Base-by-base conservation (phyloP, 2,113 vertebrate species). In the Melanerpes aurifrons region DNA sequence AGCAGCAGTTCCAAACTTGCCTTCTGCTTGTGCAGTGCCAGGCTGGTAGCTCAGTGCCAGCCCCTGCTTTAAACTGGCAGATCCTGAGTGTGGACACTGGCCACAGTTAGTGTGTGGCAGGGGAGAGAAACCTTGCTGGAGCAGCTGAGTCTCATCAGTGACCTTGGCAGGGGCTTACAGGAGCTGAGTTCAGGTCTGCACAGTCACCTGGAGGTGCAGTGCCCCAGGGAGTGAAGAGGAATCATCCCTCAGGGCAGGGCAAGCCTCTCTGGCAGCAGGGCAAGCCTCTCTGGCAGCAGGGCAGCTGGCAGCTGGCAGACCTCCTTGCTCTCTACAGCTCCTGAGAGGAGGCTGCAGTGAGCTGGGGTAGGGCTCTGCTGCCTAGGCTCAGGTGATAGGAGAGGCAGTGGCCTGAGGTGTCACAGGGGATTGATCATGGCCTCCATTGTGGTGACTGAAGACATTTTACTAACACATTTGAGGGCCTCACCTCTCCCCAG, bases 171-270 rank as follows among this genome's bases (percentile, higher is more conserved):
- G 13, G 24, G 76, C 47, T 93, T 91, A 25, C 3, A 76, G 67
- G 66, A 54, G 24, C 84, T 64, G 54, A 68, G 61, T 85, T 85
- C 79, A 82, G 0, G 0, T 57, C 76, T 87, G 19, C 54, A 15
- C 71, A 59, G 12, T 56, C 64, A 74, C 63, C 58, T 74, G 78
- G 53, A 80, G 43, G 22, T 77, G 18, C 64, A 77, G 74, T 68
- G 53, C 71, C 89, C 75, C 84, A 94, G 54, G 82, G 85, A 85
- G 79, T 77, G 76, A 82, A 73, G 53, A 70, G 86, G 76, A 53
- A 79, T 87, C 71, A 32, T 79, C 90, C 17, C 3, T 86, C 92
- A 56, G 19, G 77, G 72, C 84, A 88, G 15, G 84, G 82, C 70
- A 82, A 89, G 57, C 37, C 37, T 37, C 37, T 37, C 37, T 37